phyloP scores from a whole-genome alignment of 2,113 vertebrate genomes.

The Eudorcas thomsonii region DNA sequence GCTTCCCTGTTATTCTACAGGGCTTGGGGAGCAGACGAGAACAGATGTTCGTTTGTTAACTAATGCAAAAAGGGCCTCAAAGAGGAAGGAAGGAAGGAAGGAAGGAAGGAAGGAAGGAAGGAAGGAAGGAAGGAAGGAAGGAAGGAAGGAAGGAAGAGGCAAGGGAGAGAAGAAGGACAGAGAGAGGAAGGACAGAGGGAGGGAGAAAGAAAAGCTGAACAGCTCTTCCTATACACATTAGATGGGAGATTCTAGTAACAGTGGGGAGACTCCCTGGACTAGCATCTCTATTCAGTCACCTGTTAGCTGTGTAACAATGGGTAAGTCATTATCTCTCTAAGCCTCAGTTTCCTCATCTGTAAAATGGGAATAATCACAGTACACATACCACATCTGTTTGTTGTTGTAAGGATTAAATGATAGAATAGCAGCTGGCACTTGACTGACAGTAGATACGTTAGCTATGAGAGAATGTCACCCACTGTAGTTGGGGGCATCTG shows the following conservation, averaged over 20 bases:
- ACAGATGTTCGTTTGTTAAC: slow-evolving; percentile 9
- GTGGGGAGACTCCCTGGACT: background rate
- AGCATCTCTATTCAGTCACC: background rate
- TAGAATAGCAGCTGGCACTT: background rate
- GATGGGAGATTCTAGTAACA: background rate
- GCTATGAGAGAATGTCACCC: background rate
- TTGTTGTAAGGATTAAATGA: background rate
- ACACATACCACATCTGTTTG: background rate
- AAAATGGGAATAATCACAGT: background rate
- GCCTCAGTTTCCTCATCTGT: background rate
- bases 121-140: background rate
- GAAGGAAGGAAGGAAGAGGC: no score
- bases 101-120: background rate
- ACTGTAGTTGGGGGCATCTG: background rate
- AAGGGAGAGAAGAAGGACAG: no score
- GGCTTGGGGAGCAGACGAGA: background rate
- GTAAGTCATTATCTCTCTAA: background rate
- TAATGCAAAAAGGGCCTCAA: background rate
- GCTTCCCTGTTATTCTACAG: background rate
- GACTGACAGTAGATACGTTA: background rate
- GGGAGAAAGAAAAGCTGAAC: background rate
- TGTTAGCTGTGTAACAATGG: background rate
- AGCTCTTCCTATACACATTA: background rate
- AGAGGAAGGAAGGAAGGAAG: background rate
- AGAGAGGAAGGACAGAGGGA: no score